These are phyloP conservation scores for Malacoraja senta DNA, from an alignment of 2,797 vertebrate species.

Conservation along the genomic window DNA sequence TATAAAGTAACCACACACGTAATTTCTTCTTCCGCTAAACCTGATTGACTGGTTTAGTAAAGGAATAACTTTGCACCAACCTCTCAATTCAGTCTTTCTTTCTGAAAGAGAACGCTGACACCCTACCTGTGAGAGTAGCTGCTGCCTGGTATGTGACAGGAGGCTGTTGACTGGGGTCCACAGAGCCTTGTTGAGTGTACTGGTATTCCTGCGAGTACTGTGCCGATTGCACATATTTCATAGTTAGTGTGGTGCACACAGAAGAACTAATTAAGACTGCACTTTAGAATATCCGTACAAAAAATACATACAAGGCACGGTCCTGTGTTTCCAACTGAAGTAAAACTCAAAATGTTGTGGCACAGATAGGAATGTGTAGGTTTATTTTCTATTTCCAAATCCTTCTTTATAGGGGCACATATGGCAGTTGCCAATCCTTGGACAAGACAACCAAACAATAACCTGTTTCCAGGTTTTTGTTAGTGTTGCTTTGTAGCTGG, in stretches of 20 bases:
- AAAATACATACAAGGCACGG: slow-evolving; percentile 25
- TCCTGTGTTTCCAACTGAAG: slow-evolving; percentile 1
- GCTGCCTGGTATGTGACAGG: slow-evolving; percentile 37
- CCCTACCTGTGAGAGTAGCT: slow-evolving; percentile 35
- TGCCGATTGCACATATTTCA: slow-evolving; percentile 27
- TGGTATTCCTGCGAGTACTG: slow-evolving; percentile 38
- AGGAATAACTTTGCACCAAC: slow-evolving; percentile 31
- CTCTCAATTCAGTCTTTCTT: slow-evolving; percentile 34
- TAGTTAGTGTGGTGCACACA: slow-evolving; percentile 36
- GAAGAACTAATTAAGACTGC: slow-evolving; percentile 35
- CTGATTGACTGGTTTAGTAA: slow-evolving; percentile 20
- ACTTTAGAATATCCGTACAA: slow-evolving; percentile 29
- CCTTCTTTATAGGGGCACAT: neutral
- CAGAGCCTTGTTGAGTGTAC: slow-evolving; percentile 33
- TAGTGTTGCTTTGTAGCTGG: neutral
- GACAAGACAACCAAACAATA: neutral
- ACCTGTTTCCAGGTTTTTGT: neutral
- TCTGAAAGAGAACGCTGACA: slow-evolving; percentile 36
- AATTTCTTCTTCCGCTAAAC: neutral
- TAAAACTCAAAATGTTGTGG: neutral
- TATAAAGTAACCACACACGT: neutral
- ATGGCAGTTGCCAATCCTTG: neutral
- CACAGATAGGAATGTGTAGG: too few species aligned
- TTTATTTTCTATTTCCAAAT: neutral
- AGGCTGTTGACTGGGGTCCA: slow-evolving; percentile 36